Evolutionary conservation across 92 coral and sea anemone genomes (phyloP).

Genomic region (Epizoanthus stellaris): DNA sequence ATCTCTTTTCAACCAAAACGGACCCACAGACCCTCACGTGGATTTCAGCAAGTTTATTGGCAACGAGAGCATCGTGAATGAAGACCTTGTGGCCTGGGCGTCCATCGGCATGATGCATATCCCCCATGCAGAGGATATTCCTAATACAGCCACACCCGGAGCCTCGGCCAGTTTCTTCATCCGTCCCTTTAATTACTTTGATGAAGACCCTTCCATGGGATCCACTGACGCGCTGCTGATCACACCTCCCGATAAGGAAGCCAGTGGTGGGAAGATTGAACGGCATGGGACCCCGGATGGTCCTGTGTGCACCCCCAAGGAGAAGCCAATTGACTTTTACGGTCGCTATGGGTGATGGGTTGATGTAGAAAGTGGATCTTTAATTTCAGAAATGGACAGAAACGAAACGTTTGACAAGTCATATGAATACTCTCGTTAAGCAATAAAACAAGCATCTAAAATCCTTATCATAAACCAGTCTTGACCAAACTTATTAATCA

Average conservation of each 20-base stretch:
- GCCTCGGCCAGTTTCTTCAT: conserved; percentile 81
- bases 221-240: conserved; percentile 82
- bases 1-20: conserved; percentile 83
- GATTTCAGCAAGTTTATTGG: conserved; percentile 81
- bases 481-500: too few species aligned
- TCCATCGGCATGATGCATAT: conserved; percentile 90
- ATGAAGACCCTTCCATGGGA: conserved; percentile 93
- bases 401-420: too few species aligned
- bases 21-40: conserved; percentile 72
- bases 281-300: conserved; percentile 82
- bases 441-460: too few species aligned
- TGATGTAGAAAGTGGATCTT: too few species aligned
- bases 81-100: conserved; percentile 95
- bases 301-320: conserved; percentile 76
- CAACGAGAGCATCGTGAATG: conserved; percentile 80
- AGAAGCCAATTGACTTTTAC: conserved; percentile 46
- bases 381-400: too few species aligned
- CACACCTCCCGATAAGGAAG: conserved; percentile 49
- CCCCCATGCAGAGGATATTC: conserved; percentile 92
- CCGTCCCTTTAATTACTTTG: conserved; percentile 92
- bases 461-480: too few species aligned
- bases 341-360: too few species aligned
- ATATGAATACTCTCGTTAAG: too few species aligned
- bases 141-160: conserved; percentile 89
- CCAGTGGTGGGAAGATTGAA: conserved; percentile 62